Evolutionary conservation across 2,113 vertebrate species (phyloP).

Genomic region (Rissa tridactyla): DNA sequence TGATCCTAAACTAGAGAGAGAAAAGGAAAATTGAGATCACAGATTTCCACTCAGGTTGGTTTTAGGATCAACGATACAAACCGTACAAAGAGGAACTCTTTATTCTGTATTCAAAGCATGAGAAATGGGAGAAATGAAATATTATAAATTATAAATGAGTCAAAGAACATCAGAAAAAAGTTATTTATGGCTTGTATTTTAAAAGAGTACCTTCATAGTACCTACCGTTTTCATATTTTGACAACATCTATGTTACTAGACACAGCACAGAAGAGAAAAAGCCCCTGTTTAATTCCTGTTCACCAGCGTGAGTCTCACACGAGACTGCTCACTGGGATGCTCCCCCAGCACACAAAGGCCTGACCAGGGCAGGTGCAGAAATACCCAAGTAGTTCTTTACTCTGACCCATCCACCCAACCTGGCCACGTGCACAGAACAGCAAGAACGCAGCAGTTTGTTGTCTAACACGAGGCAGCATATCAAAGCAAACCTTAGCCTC

Average conservation of each 20-base stretch:
- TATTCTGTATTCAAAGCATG: not conserved
- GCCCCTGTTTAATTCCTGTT: not conserved
- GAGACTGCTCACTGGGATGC: not conserved
- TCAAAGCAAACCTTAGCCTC: not conserved
- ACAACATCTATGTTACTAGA: not conserved
- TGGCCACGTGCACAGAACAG: accelerated
- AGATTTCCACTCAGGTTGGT: not conserved
- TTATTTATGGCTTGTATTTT: not conserved
- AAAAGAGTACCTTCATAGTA: not conserved
- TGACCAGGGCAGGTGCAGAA: not conserved
- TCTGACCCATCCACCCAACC: not conserved
- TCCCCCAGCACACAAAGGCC: not conserved
- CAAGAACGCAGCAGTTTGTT: not conserved
- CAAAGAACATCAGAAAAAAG: not conserved
- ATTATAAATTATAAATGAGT: not conserved
- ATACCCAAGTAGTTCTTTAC: not conserved
- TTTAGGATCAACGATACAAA: not conserved
- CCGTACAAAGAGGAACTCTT: not conserved
- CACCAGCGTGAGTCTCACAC: not conserved
- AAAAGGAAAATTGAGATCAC: not conserved
- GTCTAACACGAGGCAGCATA: not conserved
- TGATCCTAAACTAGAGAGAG: not conserved
- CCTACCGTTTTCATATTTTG: not conserved
- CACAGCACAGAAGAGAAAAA: not conserved
- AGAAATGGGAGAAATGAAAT: not conserved